Conservation (phyloP, 2,888 invertebrate genomes). For the Cheilosia grossa region DNA sequence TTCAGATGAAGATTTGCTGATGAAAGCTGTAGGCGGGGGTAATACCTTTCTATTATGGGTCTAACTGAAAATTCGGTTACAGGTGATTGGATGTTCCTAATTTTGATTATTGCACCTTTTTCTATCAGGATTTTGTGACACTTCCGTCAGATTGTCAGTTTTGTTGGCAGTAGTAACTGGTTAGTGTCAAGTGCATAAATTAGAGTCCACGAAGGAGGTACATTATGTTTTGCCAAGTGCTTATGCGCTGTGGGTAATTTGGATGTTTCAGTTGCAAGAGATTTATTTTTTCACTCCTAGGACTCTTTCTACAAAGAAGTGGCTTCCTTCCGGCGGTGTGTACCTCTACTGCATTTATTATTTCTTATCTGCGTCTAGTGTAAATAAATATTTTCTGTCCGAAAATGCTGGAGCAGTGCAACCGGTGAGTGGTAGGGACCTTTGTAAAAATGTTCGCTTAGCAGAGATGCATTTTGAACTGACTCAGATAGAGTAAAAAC, state of each 20-base stretch:
- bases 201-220: not conserved
- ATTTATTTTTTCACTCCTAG: constrained; percentile 1
- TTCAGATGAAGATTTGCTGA: constrained; percentile 28
- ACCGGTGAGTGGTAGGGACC: too few species aligned
- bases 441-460: too few species aligned
- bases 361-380: constrained; percentile 1
- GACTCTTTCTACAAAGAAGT: constrained; percentile 12
- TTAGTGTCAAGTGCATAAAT: not conserved
- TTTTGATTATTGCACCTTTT: not conserved
- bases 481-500: too few species aligned
- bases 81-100: constrained; percentile 26
- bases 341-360: constrained; percentile 22
- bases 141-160: constrained; percentile 11
- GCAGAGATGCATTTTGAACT: too few species aligned
- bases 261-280: not conserved
- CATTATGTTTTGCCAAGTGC: not conserved
- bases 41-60: constrained; percentile 40
- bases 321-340: constrained; percentile 49
- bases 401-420: not conserved
- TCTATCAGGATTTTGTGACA: not conserved
- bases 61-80: not conserved
- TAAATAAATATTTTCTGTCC: not conserved
- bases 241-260: not conserved
- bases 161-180: not conserved
- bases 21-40: not conserved